Conservation (phyloP, 2,888 invertebrate genomes). For the Leptogaster cylindrica region DNA sequence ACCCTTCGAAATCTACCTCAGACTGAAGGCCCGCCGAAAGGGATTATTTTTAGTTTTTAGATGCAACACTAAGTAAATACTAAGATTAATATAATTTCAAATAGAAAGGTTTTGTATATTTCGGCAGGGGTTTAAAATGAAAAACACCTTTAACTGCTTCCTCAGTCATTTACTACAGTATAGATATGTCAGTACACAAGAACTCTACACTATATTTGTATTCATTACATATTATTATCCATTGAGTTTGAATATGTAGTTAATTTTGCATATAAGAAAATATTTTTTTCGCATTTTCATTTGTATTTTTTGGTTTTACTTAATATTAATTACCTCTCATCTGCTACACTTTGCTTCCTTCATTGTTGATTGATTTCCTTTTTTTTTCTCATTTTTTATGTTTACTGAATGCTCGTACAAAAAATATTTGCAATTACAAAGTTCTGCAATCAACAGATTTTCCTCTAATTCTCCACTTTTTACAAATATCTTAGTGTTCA, state of each 20-base stretch:
- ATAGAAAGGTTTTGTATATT: neutral
- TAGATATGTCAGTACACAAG: conserved; percentile 48
- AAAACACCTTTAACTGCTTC: conserved; percentile 11
- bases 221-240: conserved; percentile 44
- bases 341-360: conserved; percentile 14
- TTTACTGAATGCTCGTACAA: conserved; percentile 41
- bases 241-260: conserved; percentile 41
- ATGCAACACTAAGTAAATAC: too few species aligned
- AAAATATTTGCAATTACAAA: conserved; percentile 45
- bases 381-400: conserved; percentile 7
- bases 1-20: too few species aligned
- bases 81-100: too few species aligned
- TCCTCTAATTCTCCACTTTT: conserved; percentile 21
- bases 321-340: conserved; percentile 23
- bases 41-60: neutral
- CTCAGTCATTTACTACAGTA: conserved; percentile 47
- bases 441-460: conserved; percentile 21
- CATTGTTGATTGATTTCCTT: conserved; percentile 28
- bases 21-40: too few species aligned
- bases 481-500: conserved; percentile 17
- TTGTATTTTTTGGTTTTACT: conserved; percentile 41
- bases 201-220: conserved; percentile 46
- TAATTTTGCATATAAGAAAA: conserved; percentile 46
- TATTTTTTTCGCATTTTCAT: conserved; percentile 43
- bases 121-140: too few species aligned